Percentiles rank a stretch among this genome's conserved stretches.
These are phyloP conservation scores for Ochropleura plecta DNA, from an alignment of 2,888 invertebrate genomes.

Conservation along the genomic window DNA sequence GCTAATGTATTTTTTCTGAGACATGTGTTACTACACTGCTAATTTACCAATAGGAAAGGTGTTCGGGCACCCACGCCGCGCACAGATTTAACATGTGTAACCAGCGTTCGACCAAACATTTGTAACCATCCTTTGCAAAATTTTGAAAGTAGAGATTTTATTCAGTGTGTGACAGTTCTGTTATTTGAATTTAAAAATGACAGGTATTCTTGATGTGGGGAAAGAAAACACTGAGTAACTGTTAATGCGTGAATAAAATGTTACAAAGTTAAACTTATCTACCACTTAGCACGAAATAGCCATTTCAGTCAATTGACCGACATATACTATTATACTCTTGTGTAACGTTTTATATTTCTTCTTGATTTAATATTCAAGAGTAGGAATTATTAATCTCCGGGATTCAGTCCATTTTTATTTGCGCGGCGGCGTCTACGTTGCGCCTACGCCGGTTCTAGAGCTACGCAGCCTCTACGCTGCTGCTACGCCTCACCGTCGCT, in stretches of 20 bases:
- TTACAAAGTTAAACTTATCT: background rate
- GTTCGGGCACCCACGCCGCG: conserved; percentile 40
- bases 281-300: background rate
- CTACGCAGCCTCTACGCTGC: conserved; percentile 3
- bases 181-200: background rate
- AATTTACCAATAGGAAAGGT: conserved; percentile 82
- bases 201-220: background rate
- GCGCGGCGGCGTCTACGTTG: background rate
- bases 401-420: background rate
- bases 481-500: background rate
- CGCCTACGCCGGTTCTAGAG: background rate
- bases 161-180: background rate
- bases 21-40: conserved; percentile 87
- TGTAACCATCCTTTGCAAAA: conserved; percentile 52
- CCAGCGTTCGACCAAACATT: conserved; percentile 48
- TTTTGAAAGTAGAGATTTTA: conserved; percentile 1
- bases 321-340: background rate
- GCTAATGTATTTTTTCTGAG: conserved; percentile 87
- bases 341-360: background rate
- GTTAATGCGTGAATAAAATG: background rate
- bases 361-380: background rate
- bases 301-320: background rate
- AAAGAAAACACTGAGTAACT: background rate
- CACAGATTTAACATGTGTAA: conserved; percentile 69
- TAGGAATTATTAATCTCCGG: too few relatives aligned